These are phyloP conservation scores for Tachycineta bicolor DNA, from an alignment of 2,113 vertebrate genomes.

Conservation along the genomic window DNA sequence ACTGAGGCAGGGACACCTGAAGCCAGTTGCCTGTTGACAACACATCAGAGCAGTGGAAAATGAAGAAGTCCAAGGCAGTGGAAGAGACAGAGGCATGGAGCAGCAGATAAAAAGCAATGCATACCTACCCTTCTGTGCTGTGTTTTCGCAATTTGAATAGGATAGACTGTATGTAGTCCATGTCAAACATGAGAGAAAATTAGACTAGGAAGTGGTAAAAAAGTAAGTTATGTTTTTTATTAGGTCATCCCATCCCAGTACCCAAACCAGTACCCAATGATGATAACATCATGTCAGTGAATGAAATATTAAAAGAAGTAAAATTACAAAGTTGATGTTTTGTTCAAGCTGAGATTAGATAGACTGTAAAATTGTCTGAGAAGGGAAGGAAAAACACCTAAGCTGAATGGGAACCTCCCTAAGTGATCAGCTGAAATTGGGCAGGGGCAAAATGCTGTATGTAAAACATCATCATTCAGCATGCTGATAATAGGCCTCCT, in stretches of 20 bases:
- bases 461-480: fast-evolving
- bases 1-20: not conserved
- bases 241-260: not conserved
- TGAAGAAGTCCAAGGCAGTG: not conserved
- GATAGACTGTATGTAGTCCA: not conserved
- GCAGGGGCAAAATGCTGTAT: not conserved
- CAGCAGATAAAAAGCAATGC: not conserved
- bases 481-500: not conserved
- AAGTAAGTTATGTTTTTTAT: not conserved
- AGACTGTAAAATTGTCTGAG: not conserved
- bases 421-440: not conserved
- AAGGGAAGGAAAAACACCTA: not conserved
- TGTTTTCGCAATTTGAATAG: not conserved
- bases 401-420: not conserved
- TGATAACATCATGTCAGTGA: not conserved
- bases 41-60: not conserved
- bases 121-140: not conserved
- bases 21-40: fast-evolving
- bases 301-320: not conserved
- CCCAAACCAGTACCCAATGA: not conserved
- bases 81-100: not conserved
- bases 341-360: not conserved
- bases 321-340: not conserved
- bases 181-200: not conserved
- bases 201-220: not conserved